Base-by-base conservation (phyloP, 2,888 invertebrate species). In the Hydrotaea diabolus region DNA sequence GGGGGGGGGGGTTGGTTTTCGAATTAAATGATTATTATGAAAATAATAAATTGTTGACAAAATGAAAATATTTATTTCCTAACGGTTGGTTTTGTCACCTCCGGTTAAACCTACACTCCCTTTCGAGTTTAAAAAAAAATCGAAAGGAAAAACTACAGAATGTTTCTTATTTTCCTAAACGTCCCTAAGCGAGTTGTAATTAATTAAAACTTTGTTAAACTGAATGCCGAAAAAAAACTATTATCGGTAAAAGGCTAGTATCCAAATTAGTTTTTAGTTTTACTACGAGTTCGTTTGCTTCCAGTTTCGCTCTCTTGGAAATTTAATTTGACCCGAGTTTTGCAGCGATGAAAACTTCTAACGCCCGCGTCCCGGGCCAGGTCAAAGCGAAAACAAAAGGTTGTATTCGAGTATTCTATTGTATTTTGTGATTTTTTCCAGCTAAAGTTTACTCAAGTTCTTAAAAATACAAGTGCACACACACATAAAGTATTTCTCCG, bases 361-460 rank as follows among this genome's bases (percentile, higher is more conserved):
- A 66, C 19, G n/a, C 8, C 64, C 13, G 9, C 36, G 55, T 55
- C 4, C 21, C 1, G 15, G 13, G 11, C 26, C 23, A 23, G 23
- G 59, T 43, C 5, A 23, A 69, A 46, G 21, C 15, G 46, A 4
- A 23, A 23, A 1, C n/a, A 2, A 69, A 69, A 21, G 19, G 46
- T 64, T 7, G 7, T 36, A 31, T 9, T 17, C n/a, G n/a, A 36
- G 17, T 4, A 71, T 53, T 73, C 39, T 72, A 73, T 72, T 62
- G 78, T 78, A 71, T 36, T 62, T 78, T n/a, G n/a, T n/a, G n/a
- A n/a, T n/a, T n/a, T n/a, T n/a, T 75, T 71, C 36, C 78, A 75
- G 74, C 79, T 79, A 83, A 74, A 71, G 71, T 82, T 82, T 71
- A 43, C 8, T 55, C 53, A 77, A 77, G 55, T 69, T 69, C 74